Evolutionary conservation across 2,888 invertebrate genomes (phyloP), one percentile per base, ranked within the genome.

Genomic region (Thecophora atra): DNA sequence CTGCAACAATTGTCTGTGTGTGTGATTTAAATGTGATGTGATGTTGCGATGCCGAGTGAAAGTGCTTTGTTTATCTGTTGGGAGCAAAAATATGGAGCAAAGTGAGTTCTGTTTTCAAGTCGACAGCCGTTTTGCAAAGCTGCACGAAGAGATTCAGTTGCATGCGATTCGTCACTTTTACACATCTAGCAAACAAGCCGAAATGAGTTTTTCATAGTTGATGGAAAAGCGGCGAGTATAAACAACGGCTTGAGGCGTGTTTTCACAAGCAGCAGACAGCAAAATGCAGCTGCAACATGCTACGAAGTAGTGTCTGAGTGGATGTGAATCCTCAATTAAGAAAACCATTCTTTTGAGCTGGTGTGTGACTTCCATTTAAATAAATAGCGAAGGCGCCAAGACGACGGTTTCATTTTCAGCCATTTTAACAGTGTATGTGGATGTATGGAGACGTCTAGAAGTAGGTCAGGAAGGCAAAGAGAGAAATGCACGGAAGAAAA

Each of bases 161-260:
- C 47, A 17, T 11, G 11, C 4, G 47, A 47, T n/a, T 47, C 11
- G 37, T 11, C 7, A 37, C 37, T 6, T 37, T 37, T 37, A 6
- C 11, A 30, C 30, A 30, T 21, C 17, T 47, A 24, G 64, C 24
- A 64, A 56, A 56, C 21, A 69, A 26, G 30, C 17, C 28, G 58
- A 44, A 69, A 69, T 62, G 62, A 69, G 60, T 69, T 60, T n/a
- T 69, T 51, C 60, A 62, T 51, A 69, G 28, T 67, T 54, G 21
- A 67, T 54, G 66, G 28, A 13, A 64, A 64, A 17, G 19, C 13
- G 42, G 7, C 13, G 6, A 8, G 47, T 47, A n/a, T 1, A n/a
- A 47, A 17, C n/a, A 11, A 42, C 21, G 54, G 54, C 54, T 54
- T 21, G 11, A 24, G 54, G 54, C 19, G 21, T 21, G 11, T 8